Percentiles rank a stretch among this genome's conserved stretches.
Conservation (phyloP, 1,140 invertebrate species). For the Ditylenchus dipsaci region DNA sequence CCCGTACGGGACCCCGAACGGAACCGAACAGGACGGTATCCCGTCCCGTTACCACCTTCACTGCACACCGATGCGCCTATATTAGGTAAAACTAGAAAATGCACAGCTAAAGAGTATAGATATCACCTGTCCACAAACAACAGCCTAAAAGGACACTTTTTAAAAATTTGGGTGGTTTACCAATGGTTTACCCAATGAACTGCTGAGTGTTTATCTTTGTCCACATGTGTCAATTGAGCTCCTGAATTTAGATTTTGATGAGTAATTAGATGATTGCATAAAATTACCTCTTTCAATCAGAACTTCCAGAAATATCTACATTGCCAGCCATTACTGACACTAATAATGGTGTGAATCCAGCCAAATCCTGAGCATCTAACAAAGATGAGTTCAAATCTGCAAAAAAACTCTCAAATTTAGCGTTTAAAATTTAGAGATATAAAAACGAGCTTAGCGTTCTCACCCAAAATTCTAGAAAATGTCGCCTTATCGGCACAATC, state of each 20-base stretch:
- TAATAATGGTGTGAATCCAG: slow-evolving; percentile 40
- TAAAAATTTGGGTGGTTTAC: too few species aligned
- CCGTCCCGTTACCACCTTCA: too few species aligned
- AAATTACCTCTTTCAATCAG: slow-evolving; percentile 52
- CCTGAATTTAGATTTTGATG: slow-evolving; percentile 27
- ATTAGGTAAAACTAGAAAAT: too few species aligned
- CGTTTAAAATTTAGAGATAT: not conserved
- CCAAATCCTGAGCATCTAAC: slow-evolving; percentile 52
- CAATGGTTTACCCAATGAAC: slow-evolving; percentile 99
- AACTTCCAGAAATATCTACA: slow-evolving; percentile 54
- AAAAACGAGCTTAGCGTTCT: not conserved
- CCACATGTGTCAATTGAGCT: slow-evolving; percentile 79
- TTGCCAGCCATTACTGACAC: slow-evolving; percentile 60
- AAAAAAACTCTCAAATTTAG: not conserved
- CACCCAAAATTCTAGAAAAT: slow-evolving; percentile 57
- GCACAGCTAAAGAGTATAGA: slow-evolving; percentile 59
- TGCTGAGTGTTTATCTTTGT: slow-evolving; percentile 89
- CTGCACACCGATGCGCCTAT: too few species aligned
- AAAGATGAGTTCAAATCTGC: slow-evolving; percentile 44
- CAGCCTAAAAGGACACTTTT: too few species aligned
- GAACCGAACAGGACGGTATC: too few species aligned
- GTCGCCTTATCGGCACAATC: slow-evolving; percentile 59
- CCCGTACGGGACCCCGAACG: too few species aligned
- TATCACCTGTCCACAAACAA: slow-evolving; percentile 61
- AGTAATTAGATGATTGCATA: too few species aligned